Evolutionary conservation across 35 echinoderm and acorn worm genomes (phyloP), one percentile per base, ranked within the genome.

Genomic region (Acanthaster planci): DNA sequence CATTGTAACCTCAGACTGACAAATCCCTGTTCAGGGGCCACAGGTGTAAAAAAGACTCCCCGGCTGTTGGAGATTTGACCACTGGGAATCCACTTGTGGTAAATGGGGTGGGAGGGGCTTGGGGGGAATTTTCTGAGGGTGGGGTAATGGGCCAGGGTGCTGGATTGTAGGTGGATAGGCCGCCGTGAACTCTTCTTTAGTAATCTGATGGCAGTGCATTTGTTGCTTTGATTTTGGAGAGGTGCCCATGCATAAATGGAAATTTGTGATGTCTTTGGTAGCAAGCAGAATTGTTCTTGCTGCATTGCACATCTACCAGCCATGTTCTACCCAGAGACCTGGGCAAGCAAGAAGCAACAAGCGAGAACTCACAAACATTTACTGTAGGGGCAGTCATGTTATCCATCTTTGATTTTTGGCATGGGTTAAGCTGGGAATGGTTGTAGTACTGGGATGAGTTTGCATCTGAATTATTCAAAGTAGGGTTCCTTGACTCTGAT

Each of bases 1-100:
- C 84, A 95, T 95, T 99, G 96, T 99, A 99, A 99, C 79, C 60
- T 60, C 96, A 93, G 96, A 99, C 78, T 51, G 86, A 93, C 86
- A 93, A 29, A 84, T 80, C 31, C 79, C 38, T 47, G 36, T 27
- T 75, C 55, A 50, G 42, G 67, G 12, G 51, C 79, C 30, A 26
- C 17, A 58, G 15, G 29, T 53, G 53, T 57, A n/a, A 44, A 47
- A 34, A 18, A 36, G 44, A 83, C 51, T 59, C 54, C 18, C 81
- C 31, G 38, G 52, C 56, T 56, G 30, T 27, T 53, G 27, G 35
- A 60, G 81, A 36, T 83, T 30, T 83, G n/a, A 50, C 76, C 51
- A 40, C 85, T n/a, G 37, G 75, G 76, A 76, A 38, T 16, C 27
- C 39, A 51, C 32, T 18, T 86, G 84, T 38, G 42, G 15, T 34